Percentiles rank a stretch among this genome's conserved stretches.
These are phyloP conservation scores for Oreocharis arfaki DNA, from an alignment of 2,113 vertebrate genomes.

Conservation along the genomic window DNA sequence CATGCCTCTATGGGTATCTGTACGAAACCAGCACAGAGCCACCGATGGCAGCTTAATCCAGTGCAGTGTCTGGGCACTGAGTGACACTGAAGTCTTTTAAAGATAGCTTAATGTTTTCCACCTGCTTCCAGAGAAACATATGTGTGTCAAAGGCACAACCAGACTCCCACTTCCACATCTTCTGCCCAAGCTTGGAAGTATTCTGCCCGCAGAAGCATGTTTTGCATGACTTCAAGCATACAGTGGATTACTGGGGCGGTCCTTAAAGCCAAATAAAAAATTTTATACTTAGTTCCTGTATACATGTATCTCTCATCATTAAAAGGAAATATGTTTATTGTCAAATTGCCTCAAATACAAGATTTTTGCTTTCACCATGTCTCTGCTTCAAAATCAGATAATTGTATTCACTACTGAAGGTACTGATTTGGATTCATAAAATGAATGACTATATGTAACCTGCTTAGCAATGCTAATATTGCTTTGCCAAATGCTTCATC, in stretches of 20 bases:
- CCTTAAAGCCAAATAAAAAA: background rate
- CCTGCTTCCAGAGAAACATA: background rate
- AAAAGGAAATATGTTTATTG: background rate
- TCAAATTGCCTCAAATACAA: background rate
- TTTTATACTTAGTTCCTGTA: background rate
- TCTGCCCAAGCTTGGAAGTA: background rate
- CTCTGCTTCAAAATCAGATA: background rate
- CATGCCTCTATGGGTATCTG: background rate
- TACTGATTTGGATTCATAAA: background rate
- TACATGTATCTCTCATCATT: background rate
- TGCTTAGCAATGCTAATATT: background rate
- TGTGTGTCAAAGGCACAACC: accelerated
- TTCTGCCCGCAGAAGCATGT: background rate
- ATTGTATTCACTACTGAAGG: background rate
- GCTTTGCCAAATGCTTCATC: background rate
- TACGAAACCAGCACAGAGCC: background rate
- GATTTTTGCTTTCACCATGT: background rate
- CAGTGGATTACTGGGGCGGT: background rate
- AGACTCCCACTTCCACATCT: background rate
- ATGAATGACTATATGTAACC: background rate
- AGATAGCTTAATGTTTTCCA: background rate
- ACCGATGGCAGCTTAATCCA: accelerated
- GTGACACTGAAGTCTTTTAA: background rate
- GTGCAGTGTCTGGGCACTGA: background rate
- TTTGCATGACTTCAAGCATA: background rate